Evolutionary conservation across 2,888 invertebrate species (phyloP), one percentile per base, ranked within the genome.

Genomic region (Nasonovia ribisnigri): DNA sequence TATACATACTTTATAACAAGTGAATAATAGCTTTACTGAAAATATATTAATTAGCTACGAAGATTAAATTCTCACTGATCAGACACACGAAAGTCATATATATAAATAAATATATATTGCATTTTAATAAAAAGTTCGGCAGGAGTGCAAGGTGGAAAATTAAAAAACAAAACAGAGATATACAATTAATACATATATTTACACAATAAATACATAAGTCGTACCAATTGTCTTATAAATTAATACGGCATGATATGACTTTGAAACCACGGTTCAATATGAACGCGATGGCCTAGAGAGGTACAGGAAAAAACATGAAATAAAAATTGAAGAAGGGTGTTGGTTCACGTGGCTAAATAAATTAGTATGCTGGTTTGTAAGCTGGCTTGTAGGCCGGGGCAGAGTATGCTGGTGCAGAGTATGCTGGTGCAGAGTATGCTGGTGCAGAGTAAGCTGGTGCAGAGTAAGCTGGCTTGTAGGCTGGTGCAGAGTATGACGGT

Each of bases 101-200:
- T n/a, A n/a, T n/a, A n/a, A n/a, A n/a, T n/a, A n/a, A n/a, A n/a
- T n/a, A n/a, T n/a, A n/a, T n/a, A n/a, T n/a, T n/a, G n/a, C n/a
- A n/a, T n/a, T n/a, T n/a, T n/a, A n/a, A n/a, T n/a, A n/a, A n/a
- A n/a, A n/a, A n/a, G n/a, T n/a, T n/a, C n/a, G n/a, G 11, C 0
- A 60, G 16, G n/a, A n/a, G 24, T 6, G 24, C 0, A 5, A 0
- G 0, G n/a, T 67, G 13, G 5, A 1, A n/a, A 16, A 16, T 2
- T 4, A 67, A n/a, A 67, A 60, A 10, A 46, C 0, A 60, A 60
- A 67, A 67, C 13, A 67, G 0, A 16, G 5, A n/a, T 67, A 3
- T n/a, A n/a, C 16, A 67, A 67, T 67, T n/a, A 67, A 67, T 67
- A 67, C n/a, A 60, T 60, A 29, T 60, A 60, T 60, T 60, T 60